A percentile compares a stretch with the other conserved stretches of the same genome.
These are phyloP conservation scores for Ataeniobius toweri DNA, from an alignment of 2,797 vertebrate species.

Conservation along the genomic window DNA sequence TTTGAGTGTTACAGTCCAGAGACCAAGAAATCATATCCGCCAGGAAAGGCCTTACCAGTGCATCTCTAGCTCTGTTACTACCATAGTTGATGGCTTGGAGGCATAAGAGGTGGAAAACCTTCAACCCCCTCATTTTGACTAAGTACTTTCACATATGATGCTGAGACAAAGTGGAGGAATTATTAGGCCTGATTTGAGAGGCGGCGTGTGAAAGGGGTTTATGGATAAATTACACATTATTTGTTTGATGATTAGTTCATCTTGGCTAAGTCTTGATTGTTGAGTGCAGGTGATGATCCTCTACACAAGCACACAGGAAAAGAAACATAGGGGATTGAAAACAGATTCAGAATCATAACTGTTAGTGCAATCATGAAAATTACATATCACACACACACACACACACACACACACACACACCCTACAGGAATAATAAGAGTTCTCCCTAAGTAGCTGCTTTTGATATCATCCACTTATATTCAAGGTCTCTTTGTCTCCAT, in stretches of 20 bases:
- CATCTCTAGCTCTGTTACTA: neutral
- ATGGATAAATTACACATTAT: neutral
- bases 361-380: slow-evolving; percentile 3
- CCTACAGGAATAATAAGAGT: slow-evolving; percentile 19
- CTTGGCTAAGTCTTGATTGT: neutral
- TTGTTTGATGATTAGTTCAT: neutral
- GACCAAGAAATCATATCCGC: neutral
- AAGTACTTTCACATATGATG: neutral
- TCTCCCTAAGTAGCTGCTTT: slow-evolving; percentile 9
- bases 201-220: neutral
- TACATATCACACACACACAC: neutral
- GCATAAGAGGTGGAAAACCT: neutral
- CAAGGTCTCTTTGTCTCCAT: slow-evolving; percentile 28
- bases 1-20: neutral
- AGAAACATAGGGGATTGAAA: neutral
- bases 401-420: neutral
- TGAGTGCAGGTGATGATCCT: neutral
- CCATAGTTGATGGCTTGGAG: no score
- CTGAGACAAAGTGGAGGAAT: neutral
- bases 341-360: neutral
- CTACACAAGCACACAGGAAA: neutral
- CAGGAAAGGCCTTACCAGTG: neutral
- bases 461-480: slow-evolving; percentile 28
- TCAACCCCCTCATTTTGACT: neutral
- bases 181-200: neutral